Base-by-base conservation (phyloP, 2,113 vertebrate species). In the Bos javanicus region DNA sequence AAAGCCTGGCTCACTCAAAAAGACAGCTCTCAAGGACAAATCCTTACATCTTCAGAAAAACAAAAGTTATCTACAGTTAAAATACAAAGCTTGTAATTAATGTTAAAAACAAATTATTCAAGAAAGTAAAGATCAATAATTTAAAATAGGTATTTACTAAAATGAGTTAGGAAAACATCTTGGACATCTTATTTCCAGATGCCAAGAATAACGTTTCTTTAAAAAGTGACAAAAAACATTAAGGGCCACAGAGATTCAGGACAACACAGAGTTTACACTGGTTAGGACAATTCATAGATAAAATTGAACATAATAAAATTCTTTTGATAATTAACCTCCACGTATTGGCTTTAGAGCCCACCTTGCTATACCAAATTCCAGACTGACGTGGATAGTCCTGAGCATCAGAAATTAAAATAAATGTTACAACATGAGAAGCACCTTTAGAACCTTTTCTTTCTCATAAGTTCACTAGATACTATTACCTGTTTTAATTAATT, bases 401-500 rank as follows among this genome's bases (percentile, higher is more conserved):
- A 84, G 46, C 30, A 59, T 82, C 48, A 90, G 92, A 96, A 88
- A 60, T 67, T 56, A 60, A 91, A 88, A 52, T n/a, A 81, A 78
- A 83, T 82, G 15, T 80, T 88, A 60, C 39, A 78, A 97, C 71
- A 57, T 87, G 46, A 74, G 36, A 71, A 90, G 62, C 76, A 83
- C 67, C 43, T 85, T 94, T 83, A 93, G 54, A 95, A 60, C 15
- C 1, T 46, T 78, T 93, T 82, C 43, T 46, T 90, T 71, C 43
- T 88, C 81, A 64, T 17, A 67, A 46, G n/a, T 43, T 64, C n/a
- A 80, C 5, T 89, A 74, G 25, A 39, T 83, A 84, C 7, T 30
- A 98, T 98, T 99, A 99, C 99, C 99, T 98, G 99, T 99, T 99
- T 99, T 99, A 93, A 99, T 97, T 95, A 99, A 98, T 84, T 99